Evolutionary conservation across 2,797 vertebrate genomes (phyloP).

Genomic region (Dryobates pubescens): DNA sequence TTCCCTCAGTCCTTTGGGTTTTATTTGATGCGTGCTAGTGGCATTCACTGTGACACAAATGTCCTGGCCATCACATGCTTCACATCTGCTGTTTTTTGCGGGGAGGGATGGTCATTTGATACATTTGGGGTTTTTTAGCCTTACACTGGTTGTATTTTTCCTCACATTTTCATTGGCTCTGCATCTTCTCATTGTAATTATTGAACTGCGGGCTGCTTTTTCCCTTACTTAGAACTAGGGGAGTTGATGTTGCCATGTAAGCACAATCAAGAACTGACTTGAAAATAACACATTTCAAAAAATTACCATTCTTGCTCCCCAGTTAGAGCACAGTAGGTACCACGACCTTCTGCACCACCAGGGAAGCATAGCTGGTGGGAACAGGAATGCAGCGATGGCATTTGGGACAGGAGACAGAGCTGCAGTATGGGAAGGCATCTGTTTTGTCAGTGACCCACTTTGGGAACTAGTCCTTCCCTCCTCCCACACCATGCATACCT

Average conservation of each 20-base stretch:
- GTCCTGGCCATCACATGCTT: neutral
- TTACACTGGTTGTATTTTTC: constrained; percentile 1
- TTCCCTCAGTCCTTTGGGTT: neutral
- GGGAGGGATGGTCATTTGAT: neutral
- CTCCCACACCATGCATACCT: neutral
- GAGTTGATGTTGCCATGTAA: neutral
- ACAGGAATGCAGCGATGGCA: neutral
- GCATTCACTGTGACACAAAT: neutral
- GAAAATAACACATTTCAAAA: neutral
- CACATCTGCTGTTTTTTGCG: neutral
- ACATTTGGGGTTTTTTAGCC: neutral
- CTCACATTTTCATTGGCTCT: neutral
- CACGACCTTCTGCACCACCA: accelerated
- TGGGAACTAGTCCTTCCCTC: neutral
- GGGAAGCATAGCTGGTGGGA: accelerated
- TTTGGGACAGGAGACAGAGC: neutral
- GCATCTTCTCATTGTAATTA: neutral
- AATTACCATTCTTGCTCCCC: neutral
- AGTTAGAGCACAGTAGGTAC: neutral
- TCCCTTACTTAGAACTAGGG: neutral
- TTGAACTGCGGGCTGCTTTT: neutral
- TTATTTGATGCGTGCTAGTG: neutral
- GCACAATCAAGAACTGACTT: neutral
- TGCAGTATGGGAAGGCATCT: neutral
- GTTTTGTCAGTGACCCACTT: constrained; percentile 26